Conservation (phyloP, 2,888 invertebrate species). For the Bellardia pandia region DNA sequence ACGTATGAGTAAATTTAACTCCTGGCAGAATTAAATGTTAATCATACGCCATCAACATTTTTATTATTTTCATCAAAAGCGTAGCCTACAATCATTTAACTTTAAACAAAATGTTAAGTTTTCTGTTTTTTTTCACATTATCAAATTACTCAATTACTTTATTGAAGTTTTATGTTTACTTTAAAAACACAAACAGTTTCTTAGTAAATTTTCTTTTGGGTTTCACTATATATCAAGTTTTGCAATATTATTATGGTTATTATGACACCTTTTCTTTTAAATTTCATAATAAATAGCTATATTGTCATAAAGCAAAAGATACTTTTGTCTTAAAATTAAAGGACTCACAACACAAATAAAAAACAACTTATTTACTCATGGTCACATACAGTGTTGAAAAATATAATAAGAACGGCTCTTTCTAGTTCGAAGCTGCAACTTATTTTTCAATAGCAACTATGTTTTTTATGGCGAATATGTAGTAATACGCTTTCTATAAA, state of each 20-base stretch:
- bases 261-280: background rate
- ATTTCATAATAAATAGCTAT: conserved; percentile 13
- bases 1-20: too few relatives aligned
- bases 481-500: too few relatives aligned
- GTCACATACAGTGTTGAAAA: background rate
- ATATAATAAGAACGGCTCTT: too few relatives aligned
- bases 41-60: too few relatives aligned
- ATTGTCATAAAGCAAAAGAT: background rate
- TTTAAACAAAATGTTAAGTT: too few relatives aligned
- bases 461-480: too few relatives aligned
- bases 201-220: background rate
- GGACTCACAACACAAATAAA: background rate
- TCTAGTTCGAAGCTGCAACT: too few relatives aligned
- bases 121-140: too few relatives aligned
- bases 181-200: background rate
- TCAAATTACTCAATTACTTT: background rate
- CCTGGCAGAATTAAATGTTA: too few relatives aligned
- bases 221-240: conserved; percentile 2
- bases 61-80: background rate
- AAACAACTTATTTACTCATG: background rate
- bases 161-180: background rate
- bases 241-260: conserved; percentile 14
- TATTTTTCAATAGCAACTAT: too few relatives aligned
- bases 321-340: background rate
- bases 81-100: background rate